Percentiles rank a stretch among this genome's conserved stretches.
Evolutionary conservation across 2,113 vertebrate species (phyloP).

Genomic region (Misgurnus mizolepis): DNA sequence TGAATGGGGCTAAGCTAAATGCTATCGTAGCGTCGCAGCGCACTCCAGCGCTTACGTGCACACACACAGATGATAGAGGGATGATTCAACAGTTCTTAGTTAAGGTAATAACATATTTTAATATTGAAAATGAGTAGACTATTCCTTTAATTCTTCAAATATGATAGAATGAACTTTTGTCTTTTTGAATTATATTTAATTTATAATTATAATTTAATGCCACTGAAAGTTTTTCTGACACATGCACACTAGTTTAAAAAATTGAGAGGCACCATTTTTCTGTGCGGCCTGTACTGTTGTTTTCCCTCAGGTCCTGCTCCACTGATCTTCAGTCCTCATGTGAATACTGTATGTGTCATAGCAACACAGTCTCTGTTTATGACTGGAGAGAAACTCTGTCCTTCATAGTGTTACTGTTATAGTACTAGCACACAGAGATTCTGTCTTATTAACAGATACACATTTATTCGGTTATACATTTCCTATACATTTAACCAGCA

Average conservation of each 20-base stretch:
- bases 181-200: no score
- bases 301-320: conserved; percentile 37
- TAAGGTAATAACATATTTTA: no score
- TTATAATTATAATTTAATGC: no score
- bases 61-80: no score
- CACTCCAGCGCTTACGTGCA: no score
- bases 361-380: conserved; percentile 54
- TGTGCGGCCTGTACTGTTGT: conserved; percentile 11
- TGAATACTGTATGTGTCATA: conserved; percentile 40
- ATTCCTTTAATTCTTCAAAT: no score
- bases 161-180: no score
- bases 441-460: neutral
- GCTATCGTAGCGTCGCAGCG: no score
- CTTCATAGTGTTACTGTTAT: neutral
- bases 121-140: no score
- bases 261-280: neutral
- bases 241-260: neutral
- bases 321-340: conserved; percentile 24
- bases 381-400: neutral
- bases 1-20: no score
- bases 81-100: no score
- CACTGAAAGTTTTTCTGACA: neutral
- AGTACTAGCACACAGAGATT: neutral
- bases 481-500: neutral
- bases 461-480: neutral